Evolutionary conservation across 2,888 invertebrate genomes (phyloP).

Genomic region (Cordilura impudica): DNA sequence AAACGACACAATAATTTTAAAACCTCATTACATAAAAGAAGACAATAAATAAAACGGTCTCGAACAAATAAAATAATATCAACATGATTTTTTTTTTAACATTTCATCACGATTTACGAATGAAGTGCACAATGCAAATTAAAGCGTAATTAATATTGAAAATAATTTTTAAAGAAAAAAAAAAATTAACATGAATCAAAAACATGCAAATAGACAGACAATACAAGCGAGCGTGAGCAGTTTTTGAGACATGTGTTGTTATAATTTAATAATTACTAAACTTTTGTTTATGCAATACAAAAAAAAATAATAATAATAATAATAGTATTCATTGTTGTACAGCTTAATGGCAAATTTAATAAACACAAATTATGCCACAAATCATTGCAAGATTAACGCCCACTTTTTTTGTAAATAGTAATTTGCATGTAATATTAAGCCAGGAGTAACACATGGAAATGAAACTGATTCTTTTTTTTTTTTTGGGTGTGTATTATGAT

Average conservation of each 20-base stretch:
- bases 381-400: slow-evolving; percentile 37
- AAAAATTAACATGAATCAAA: neutral
- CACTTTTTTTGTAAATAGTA: slow-evolving; percentile 6
- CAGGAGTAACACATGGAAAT: slow-evolving; percentile 11
- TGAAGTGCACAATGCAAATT: neutral
- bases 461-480: slow-evolving; percentile 8
- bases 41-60: neutral
- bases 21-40: neutral
- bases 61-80: neutral
- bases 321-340: too few species aligned
- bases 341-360: slow-evolving; percentile 6
- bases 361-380: slow-evolving; percentile 32
- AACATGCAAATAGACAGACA: slow-evolving; percentile 16
- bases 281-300: slow-evolving; percentile 27
- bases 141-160: slow-evolving; percentile 1
- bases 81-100: neutral
- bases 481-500: slow-evolving; percentile 36
- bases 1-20: neutral
- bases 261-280: slow-evolving; percentile 22
- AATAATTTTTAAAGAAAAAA: neutral
- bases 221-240: neutral
- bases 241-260: slow-evolving; percentile 8
- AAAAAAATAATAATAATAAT: neutral
- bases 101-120: slow-evolving; percentile 31
- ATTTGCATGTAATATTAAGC: neutral